Evolutionary conservation across 2,113 vertebrate species (phyloP), one percentile per base, ranked within the genome.

Genomic region (Leucosticte australis): DNA sequence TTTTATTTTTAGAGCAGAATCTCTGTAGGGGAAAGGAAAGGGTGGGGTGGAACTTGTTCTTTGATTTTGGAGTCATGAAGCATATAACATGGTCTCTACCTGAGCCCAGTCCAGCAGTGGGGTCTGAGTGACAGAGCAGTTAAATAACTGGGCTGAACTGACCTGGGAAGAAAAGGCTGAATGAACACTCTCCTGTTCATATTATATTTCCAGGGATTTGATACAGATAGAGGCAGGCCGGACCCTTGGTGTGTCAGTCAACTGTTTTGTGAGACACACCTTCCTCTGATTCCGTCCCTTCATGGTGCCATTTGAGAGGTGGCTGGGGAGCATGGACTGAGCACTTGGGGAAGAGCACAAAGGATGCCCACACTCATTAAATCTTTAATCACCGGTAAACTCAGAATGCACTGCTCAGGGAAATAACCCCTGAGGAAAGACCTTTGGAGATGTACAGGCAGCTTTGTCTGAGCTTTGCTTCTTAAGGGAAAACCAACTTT

Each of bases 271-370:
- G 65, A 50, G 6, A 31, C 9, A 15, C 13, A 37, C 27, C 41
- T 76, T 71, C 46, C 57, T 46, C 60, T 81, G 30, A 31, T 17
- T 55, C 39, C 74, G 27, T 78, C 33, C 28, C 41, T 71, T 46
- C 1, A 0, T 2, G 6, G 37, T 13, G 24, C 33, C 3, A 0
- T 35, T 79, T 5, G 2, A n/a, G 53, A 64, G 49, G 28, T 44
- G 67, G 14, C 53, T 73, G 39, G 18, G 42, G 20, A 63, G 21
- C 0, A 7, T 6, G 64, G 64, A 50, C 41, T 15, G 46, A 37
- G 53, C 0, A 0, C 33, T 69, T 19, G 23, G 49, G 59, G 17
- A 64, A 42, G 42, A 30, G 30, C 0, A 0, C 6, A 26, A 53
- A 63, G 69, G 35, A 21, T 87, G 44, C 8, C 74, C 12, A 5